Conservation (phyloP, 2,888 invertebrate genomes). For the Quadroppia sp. region DNA sequence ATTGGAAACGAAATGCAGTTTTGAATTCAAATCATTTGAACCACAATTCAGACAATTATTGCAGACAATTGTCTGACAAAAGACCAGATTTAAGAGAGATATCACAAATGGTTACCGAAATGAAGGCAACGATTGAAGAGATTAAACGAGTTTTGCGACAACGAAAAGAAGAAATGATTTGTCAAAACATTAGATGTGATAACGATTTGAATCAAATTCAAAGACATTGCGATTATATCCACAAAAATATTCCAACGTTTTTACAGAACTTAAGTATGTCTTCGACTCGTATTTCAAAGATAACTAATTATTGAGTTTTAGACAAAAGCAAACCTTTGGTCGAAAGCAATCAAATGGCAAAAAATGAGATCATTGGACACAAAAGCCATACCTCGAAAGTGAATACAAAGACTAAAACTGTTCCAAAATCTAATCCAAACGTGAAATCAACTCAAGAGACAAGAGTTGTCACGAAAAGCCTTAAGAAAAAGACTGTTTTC, state of each 20-base stretch:
- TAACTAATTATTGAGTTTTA: not conserved
- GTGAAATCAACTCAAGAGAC: not conserved
- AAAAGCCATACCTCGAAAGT: not conserved
- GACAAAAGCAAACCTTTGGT: not conserved
- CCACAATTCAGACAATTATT: constrained; percentile 22
- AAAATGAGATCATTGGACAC: not conserved
- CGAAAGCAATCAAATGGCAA: not conserved
- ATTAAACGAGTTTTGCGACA: constrained; percentile 8
- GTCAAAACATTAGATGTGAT: constrained; percentile 17
- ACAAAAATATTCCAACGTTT: constrained; percentile 37
- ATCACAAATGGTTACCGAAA: constrained; percentile 37
- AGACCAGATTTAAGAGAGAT: constrained; percentile 29
- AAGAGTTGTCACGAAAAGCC: constrained; percentile 12
- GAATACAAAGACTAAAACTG: constrained; percentile 15
- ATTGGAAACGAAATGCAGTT: constrained; percentile 26
- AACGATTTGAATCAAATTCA: constrained; percentile 4
- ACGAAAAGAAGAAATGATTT: constrained; percentile 28
- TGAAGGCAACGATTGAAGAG: constrained; percentile 35
- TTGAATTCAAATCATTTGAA: not conserved
- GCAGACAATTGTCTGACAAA: not conserved
- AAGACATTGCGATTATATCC: constrained; percentile 36
- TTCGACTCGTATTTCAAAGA: constrained; percentile 11
- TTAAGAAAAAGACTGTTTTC: not conserved
- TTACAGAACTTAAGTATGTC: constrained; percentile 7
- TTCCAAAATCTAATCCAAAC: not conserved